These are phyloP conservation scores for Grantiella picta DNA, from an alignment of 2,113 vertebrate genomes.

Conservation along the genomic window DNA sequence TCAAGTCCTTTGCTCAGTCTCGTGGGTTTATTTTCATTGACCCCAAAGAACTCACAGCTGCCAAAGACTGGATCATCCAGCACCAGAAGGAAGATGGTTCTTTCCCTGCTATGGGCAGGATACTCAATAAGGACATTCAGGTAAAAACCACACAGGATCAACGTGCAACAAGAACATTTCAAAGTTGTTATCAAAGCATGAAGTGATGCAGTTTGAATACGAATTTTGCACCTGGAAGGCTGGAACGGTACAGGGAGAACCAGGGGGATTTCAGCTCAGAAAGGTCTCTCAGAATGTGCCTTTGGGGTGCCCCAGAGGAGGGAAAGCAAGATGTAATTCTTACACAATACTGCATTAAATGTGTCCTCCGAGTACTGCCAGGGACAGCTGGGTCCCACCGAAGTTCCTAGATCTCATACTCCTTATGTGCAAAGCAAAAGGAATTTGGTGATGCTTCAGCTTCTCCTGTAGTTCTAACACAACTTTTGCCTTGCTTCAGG, in stretches of 20 bases:
- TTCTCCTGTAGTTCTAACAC: neutral
- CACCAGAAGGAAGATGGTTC: constrained; percentile 88
- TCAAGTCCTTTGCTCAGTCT: constrained; percentile 93
- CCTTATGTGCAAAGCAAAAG: neutral
- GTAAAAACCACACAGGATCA: constrained; percentile 48
- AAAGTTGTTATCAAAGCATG: neutral
- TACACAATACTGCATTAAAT: neutral
- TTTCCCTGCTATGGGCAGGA: constrained; percentile 88
- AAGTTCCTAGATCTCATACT: neutral
- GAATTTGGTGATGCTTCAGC: neutral
- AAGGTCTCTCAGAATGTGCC: fast-evolving
- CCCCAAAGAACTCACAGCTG: constrained; percentile 81
- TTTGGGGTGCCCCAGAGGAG: neutral
- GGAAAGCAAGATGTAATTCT: neutral
- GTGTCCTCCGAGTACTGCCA: neutral
- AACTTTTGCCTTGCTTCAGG: neutral
- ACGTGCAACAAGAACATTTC: neutral
- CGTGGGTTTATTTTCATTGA: constrained; percentile 93
- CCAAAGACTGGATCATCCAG: constrained; percentile 89
- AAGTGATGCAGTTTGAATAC: neutral
- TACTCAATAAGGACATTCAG: constrained; percentile 94
- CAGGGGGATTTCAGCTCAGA: neutral
- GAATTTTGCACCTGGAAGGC: neutral
- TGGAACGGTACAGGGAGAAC: neutral
- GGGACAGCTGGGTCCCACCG: neutral